Evolutionary conservation across 1,140 invertebrate genomes (phyloP).

Genomic region (Globodera rostochiensis): DNA sequence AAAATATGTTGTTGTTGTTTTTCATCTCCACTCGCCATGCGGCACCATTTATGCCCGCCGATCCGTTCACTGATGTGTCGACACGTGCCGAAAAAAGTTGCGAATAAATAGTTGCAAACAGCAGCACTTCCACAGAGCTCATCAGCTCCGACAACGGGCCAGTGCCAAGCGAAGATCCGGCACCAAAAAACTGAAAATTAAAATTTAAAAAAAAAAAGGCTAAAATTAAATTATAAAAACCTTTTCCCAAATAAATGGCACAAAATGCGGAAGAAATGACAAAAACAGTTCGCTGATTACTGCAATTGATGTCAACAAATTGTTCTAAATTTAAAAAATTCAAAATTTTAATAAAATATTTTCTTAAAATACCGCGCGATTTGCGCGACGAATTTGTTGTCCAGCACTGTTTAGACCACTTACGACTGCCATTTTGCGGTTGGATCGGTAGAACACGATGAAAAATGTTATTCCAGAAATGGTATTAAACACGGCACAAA

Average conservation of each 20-base stretch:
- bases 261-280: slow-evolving; percentile 25
- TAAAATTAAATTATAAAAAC: neutral
- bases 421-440: neutral
- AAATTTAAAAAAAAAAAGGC: neutral
- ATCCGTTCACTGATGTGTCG: neutral
- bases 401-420: neutral
- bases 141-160: slow-evolving; percentile 24
- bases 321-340: slow-evolving; percentile 22
- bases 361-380: slow-evolving; percentile 16
- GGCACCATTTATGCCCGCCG: too few species aligned
- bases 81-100: neutral
- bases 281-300: slow-evolving; percentile 26
- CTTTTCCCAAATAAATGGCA: slow-evolving; percentile 24
- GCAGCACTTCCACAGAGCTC: slow-evolving; percentile 20
- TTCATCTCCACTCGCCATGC: too few species aligned
- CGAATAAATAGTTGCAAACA: slow-evolving; percentile 16
- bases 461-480: slow-evolving; percentile 13
- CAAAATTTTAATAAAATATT: neutral
- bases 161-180: slow-evolving; percentile 22
- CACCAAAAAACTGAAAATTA: slow-evolving; percentile 9
- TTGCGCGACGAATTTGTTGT: slow-evolving; percentile 14
- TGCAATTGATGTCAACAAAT: slow-evolving; percentile 16
- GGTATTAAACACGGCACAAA: slow-evolving; percentile 26
- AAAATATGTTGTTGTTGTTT: too few species aligned
- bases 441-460: slow-evolving; percentile 9